A percentile compares a stretch with the other conserved stretches of the same genome.
These are phyloP conservation scores for Lophochroa leadbeateri DNA, from an alignment of 2,113 vertebrate genomes.

Conservation along the genomic window DNA sequence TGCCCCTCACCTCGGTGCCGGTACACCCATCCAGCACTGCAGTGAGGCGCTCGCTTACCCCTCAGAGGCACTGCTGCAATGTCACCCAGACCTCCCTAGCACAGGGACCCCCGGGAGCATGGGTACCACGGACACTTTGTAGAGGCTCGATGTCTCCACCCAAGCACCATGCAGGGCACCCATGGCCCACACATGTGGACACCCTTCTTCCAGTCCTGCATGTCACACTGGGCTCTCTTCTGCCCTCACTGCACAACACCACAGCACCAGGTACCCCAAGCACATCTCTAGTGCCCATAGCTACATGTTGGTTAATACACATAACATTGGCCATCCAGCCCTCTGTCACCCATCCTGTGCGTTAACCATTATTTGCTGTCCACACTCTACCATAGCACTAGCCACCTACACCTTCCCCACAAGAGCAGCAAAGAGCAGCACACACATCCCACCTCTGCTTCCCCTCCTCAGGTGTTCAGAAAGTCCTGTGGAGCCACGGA, in stretches of 20 bases:
- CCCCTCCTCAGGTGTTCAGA: neutral
- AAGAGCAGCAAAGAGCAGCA: neutral
- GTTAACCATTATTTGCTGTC: neutral
- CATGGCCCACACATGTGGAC: fast-evolving
- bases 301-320: fast-evolving
- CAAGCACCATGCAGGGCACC: neutral
- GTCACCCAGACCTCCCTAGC: neutral
- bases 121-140: too few species aligned
- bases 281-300: neutral
- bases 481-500: neutral
- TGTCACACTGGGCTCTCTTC: fast-evolving
- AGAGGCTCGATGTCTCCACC: fast-evolving
- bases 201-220: fast-evolving
- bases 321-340: fast-evolving
- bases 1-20: too few species aligned
- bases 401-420: neutral
- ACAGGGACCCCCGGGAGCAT: fast-evolving
- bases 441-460: neutral
- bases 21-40: neutral
- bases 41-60: neutral
- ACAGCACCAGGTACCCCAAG: too few species aligned
- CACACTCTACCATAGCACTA: fast-evolving
- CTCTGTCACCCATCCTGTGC: neutral
- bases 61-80: fast-evolving
- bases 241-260: neutral